A percentile compares a stretch with the other conserved stretches of the same genome.
Evolutionary conservation across 2,797 vertebrate genomes (phyloP).

Genomic region (Naso thynnoides): DNA sequence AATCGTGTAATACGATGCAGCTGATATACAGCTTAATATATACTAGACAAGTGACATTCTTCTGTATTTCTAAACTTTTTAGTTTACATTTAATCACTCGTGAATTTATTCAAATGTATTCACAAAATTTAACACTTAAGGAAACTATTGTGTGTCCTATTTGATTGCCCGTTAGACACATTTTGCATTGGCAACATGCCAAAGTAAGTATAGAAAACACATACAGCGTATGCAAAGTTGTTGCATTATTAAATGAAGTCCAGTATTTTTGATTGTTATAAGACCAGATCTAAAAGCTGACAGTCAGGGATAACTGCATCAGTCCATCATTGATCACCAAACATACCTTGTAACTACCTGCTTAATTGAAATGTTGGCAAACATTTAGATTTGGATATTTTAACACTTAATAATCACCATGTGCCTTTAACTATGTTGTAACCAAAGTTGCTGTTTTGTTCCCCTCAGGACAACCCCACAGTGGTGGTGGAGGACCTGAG

Average conservation of each 20-base stretch:
- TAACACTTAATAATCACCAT: neutral
- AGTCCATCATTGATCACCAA: neutral
- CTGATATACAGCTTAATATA: neutral
- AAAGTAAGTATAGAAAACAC: neutral
- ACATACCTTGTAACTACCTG: neutral
- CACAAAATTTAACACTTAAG: neutral
- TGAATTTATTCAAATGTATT: neutral
- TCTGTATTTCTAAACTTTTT: neutral
- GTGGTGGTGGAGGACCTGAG: conserved; percentile 97
- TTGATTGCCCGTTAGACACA: neutral
- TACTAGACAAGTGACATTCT: neutral
- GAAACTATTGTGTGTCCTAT: neutral
- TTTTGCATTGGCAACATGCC: neutral
- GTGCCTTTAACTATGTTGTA: neutral
- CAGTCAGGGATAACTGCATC: neutral
- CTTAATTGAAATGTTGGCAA: neutral
- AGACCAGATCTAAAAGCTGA: neutral
- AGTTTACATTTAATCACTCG: neutral
- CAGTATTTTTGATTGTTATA: neutral
- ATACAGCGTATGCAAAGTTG: neutral
- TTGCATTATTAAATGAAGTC: neutral
- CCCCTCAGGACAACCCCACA: conserved; percentile 92
- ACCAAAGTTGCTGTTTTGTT: neutral
- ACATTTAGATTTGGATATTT: neutral
- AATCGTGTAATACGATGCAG: neutral